These are phyloP conservation scores for Cremastinae sp. DNA, from an alignment of 2,888 invertebrate genomes.

Conservation along the genomic window DNA sequence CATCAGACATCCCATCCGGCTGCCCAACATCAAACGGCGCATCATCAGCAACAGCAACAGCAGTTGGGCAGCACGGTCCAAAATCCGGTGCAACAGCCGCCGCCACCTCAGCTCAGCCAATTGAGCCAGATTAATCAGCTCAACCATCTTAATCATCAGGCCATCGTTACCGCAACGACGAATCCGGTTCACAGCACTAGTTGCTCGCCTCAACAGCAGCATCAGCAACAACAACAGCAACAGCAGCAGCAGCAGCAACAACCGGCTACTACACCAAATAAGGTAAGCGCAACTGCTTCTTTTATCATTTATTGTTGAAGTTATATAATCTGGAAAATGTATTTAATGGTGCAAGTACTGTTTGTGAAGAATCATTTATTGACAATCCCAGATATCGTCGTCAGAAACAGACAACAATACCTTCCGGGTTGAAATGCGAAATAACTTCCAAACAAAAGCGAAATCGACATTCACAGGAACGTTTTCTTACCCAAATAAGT, in stretches of 20 bases:
- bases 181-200: slow-evolving; percentile 77
- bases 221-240: slow-evolving; percentile 52
- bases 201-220: slow-evolving; percentile 78
- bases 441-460: too few species aligned
- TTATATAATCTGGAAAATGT: neutral
- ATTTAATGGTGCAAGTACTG: neutral
- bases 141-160: slow-evolving; percentile 78
- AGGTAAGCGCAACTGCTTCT: slow-evolving; percentile 69
- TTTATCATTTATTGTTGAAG: neutral
- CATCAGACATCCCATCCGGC: slow-evolving; percentile 77
- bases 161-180: slow-evolving; percentile 73
- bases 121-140: slow-evolving; percentile 76
- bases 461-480: too few species aligned
- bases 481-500: too few species aligned
- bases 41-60: slow-evolving; percentile 74
- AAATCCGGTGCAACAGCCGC: slow-evolving; percentile 69
- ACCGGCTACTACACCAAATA: slow-evolving; percentile 76
- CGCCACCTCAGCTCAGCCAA: slow-evolving; percentile 71
- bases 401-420: too few species aligned
- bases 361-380: too few species aligned
- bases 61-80: slow-evolving; percentile 60
- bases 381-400: too few species aligned
- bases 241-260: slow-evolving; percentile 62
- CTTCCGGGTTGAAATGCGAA: too few species aligned
- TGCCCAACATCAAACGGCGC: slow-evolving; percentile 73